Evolutionary conservation across 2,888 invertebrate species (phyloP).

Genomic region (Rhingia rostrata): DNA sequence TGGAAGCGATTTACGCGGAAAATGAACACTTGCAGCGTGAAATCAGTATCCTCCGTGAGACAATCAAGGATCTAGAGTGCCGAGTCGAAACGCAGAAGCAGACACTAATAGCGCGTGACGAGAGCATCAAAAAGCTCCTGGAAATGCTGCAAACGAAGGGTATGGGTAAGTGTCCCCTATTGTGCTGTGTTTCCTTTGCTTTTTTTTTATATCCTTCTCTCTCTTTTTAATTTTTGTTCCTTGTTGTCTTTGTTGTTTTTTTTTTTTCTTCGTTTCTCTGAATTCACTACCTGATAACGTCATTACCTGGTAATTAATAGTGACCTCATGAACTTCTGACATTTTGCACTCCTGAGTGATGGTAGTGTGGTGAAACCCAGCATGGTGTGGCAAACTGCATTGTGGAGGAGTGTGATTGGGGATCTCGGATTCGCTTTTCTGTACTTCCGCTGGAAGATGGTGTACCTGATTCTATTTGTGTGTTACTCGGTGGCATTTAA

Average conservation of each 20-base stretch:
- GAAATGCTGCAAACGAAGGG: conserved; percentile 99
- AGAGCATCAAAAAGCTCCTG: conserved; percentile 98
- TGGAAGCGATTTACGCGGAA: conserved; percentile 95
- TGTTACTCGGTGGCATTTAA: conserved; percentile 61
- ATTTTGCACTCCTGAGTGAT: conserved; percentile 36
- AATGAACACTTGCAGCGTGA: conserved; percentile 97
- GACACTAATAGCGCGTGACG: conserved; percentile 97
- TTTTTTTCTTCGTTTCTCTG: conserved; percentile 4
- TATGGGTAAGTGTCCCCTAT: conserved; percentile 89
- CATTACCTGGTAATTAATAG: conserved; percentile 69
- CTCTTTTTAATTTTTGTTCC: background rate
- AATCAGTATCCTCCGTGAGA: conserved; percentile 95
- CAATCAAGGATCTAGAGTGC: conserved; percentile 97
- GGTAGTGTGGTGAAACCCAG: conserved; percentile 6
- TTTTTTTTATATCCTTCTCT: background rate
- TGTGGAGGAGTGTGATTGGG: conserved; percentile 19
- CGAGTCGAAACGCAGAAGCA: conserved; percentile 99
- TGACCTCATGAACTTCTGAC: conserved; percentile 73
- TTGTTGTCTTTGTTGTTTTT: conserved; percentile 9
- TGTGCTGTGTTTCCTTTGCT: conserved; percentile 47
- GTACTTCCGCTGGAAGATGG: conserved; percentile 7
- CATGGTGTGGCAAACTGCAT: conserved; percentile 11
- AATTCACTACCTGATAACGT: conserved; percentile 56
- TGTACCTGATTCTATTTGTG: conserved; percentile 63
- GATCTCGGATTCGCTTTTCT: background rate